Conservation (phyloP, 1,140 invertebrate genomes). For the Philopotamus ludificatus region DNA sequence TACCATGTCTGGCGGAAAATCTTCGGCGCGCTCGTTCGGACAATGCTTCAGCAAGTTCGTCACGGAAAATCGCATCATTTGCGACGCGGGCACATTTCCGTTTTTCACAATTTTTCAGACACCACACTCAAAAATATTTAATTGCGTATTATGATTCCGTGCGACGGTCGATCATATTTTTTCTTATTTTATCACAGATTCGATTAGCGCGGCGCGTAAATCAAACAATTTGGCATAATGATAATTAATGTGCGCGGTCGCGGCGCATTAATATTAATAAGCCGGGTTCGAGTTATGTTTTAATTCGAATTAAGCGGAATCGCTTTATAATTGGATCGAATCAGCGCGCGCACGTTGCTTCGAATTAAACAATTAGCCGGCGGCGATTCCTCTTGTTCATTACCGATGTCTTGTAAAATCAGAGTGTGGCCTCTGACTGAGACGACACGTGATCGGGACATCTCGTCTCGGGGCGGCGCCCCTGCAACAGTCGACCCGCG, state of each 20-base stretch:
- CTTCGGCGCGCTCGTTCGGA: neutral
- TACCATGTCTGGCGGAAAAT: constrained; percentile 8
- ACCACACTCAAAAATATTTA: neutral
- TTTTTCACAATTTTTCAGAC: neutral
- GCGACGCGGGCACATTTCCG: neutral
- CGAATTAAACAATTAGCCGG: constrained; percentile 26
- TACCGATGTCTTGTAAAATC: constrained; percentile 6
- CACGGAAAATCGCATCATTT: constrained; percentile 35
- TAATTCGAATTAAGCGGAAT: constrained; percentile 22
- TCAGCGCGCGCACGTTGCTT: neutral
- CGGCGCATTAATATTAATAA: constrained; percentile 9
- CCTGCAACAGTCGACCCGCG: neutral
- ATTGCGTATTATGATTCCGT: neutral
- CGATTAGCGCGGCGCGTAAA: neutral
- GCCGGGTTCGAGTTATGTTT: constrained; percentile 3
- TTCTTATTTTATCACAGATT: neutral
- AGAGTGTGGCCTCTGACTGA: constrained; percentile 4
- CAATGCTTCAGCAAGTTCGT: constrained; percentile 26
- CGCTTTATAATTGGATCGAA: constrained; percentile 7
- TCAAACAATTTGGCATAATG: constrained; percentile 12
- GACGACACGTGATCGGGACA: neutral
- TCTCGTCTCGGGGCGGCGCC: neutral
- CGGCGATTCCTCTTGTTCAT: constrained; percentile 4
- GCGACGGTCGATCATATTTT: neutral
- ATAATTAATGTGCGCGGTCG: constrained; percentile 18